Evolutionary conservation across 2,797 vertebrate genomes (phyloP).

Genomic region (Corythornis leucogaster): DNA sequence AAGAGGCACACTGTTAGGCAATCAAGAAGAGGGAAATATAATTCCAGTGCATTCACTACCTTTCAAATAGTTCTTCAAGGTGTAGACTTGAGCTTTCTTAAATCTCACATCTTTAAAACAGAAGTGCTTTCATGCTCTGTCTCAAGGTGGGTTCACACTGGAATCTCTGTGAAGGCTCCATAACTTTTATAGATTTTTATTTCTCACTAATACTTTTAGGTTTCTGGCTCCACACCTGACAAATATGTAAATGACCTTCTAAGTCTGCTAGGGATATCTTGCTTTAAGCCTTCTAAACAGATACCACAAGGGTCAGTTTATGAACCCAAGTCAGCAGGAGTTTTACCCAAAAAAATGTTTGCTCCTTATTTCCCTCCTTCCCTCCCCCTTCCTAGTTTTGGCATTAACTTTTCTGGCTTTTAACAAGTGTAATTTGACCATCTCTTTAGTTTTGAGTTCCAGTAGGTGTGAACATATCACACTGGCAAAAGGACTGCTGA

Average conservation of each 20-base stretch:
- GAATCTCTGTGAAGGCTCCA: neutral
- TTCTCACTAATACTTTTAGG: neutral
- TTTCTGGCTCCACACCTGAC: neutral
- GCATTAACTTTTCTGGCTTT: neutral
- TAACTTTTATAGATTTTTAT: neutral
- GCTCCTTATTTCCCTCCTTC: neutral
- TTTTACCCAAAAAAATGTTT: neutral
- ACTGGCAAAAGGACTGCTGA: neutral
- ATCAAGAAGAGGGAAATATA: neutral
- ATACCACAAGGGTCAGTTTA: neutral
- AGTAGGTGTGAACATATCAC: neutral
- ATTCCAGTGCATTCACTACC: neutral
- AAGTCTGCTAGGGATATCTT: neutral
- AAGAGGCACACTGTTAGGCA: neutral
- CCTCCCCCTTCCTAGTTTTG: neutral
- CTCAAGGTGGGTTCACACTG: neutral
- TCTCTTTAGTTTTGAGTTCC: neutral
- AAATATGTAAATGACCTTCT: neutral
- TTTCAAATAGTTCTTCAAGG: neutral
- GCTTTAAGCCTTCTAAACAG: neutral
- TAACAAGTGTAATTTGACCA: neutral
- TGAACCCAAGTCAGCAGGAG: neutral
- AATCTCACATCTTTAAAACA: neutral
- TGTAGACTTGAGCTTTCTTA: neutral
- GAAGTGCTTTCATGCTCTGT: neutral